phyloP scores from a whole-genome alignment of 2,797 vertebrate species.

The Anomalospiza imberbis region DNA sequence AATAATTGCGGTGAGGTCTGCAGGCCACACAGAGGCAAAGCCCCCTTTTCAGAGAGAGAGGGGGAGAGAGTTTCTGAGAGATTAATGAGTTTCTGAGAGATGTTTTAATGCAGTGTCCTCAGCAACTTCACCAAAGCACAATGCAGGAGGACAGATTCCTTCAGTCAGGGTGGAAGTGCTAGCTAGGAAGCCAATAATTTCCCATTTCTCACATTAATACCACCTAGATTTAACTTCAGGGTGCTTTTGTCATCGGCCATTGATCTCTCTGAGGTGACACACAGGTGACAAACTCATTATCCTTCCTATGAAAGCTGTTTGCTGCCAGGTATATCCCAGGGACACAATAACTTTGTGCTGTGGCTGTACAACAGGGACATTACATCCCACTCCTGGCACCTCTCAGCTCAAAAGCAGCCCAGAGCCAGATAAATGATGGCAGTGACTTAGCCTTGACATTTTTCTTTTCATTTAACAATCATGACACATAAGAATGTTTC shows the following conservation, averaged over 20 bases:
- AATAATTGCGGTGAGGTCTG: background rate
- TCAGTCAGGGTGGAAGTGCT: background rate
- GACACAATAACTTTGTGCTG: background rate
- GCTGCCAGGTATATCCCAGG: background rate
- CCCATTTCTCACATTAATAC: background rate
- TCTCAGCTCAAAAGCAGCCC: background rate
- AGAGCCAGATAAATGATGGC: background rate
- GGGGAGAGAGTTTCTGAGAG: background rate
- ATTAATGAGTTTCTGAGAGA: background rate
- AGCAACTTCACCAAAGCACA: background rate
- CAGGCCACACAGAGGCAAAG: background rate
- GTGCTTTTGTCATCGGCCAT: background rate
- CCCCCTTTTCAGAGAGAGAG: background rate
- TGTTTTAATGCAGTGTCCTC: background rate
- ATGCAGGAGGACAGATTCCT: background rate
- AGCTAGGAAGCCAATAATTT: background rate
- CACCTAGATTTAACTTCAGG: background rate
- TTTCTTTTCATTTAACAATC: background rate
- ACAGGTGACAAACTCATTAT: background rate
- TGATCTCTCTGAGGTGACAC: background rate
- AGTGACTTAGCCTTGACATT: conserved; percentile 36
- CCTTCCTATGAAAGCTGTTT: background rate
- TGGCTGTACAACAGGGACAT: background rate
- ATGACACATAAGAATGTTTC: conserved; percentile 21
- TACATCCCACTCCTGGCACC: background rate